Percentiles rank a stretch among this genome's conserved stretches.
phyloP scores from a whole-genome alignment of 1,140 invertebrate species.

The Drosophila navojoa region DNA sequence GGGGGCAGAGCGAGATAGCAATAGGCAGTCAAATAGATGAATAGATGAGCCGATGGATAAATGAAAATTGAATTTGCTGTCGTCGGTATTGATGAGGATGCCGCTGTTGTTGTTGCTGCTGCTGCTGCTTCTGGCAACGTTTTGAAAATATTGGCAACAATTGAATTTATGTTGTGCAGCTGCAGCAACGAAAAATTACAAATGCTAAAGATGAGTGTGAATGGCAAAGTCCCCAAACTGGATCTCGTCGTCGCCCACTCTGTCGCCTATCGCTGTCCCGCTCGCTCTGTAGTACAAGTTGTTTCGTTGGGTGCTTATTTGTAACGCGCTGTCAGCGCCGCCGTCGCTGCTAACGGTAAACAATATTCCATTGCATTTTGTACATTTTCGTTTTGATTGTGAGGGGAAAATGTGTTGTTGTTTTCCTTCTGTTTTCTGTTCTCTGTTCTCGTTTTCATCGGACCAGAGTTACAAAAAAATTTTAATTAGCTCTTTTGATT shows the following conservation, averaged over 20 bases:
- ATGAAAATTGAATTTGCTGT: conserved; percentile 69
- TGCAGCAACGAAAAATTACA: conserved; percentile 46
- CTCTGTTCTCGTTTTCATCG: conserved; percentile 10
- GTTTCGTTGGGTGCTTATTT: conserved; percentile 32
- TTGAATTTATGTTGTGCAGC: conserved; percentile 70
- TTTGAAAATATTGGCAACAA: conserved; percentile 72
- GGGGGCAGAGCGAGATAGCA: conserved; percentile 2
- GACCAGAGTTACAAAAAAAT: conserved; percentile 24
- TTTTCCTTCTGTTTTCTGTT: conserved; percentile 30
- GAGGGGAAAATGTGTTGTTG: conserved; percentile 14
- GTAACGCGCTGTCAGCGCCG: conserved; percentile 1
- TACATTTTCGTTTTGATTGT: conserved; percentile 39
- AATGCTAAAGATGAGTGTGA: conserved; percentile 69
- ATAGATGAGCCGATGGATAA: conserved; percentile 59
- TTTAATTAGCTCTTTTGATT: conserved; percentile 44
- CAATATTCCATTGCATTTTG: conserved; percentile 54
- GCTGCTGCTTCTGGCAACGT: conserved; percentile 46
- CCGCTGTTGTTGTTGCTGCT: conserved; percentile 17
- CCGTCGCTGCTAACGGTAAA: conserved; percentile 41
- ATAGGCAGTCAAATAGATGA: conserved; percentile 16
- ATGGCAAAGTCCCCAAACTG: conserved; percentile 23
- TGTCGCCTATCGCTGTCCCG: conserved; percentile 20
- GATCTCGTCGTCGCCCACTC: background rate
- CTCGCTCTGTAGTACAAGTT: conserved; percentile 39
- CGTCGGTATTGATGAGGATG: conserved; percentile 17